Base-by-base conservation (phyloP, 2,113 vertebrate species). In the Psammodynastes pulverulentus region DNA sequence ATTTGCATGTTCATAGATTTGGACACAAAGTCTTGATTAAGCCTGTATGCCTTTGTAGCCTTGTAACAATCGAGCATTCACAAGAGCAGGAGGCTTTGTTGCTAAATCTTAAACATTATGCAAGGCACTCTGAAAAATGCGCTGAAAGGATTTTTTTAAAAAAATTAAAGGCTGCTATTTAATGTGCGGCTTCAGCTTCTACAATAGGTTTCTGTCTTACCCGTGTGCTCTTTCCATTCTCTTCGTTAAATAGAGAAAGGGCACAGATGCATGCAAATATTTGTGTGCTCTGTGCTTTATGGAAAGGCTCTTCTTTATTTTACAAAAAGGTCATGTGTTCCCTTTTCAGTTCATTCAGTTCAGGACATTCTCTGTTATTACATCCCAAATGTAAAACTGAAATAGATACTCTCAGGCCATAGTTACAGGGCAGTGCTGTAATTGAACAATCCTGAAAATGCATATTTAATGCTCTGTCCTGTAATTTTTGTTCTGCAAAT, bases 251-350 rank as follows among this genome's bases (percentile, higher is more conserved):
- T 1, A 53, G 58, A 43, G 86, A 21, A 0, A 1, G 94, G 88
- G 88, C 58, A 26, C 51, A 84, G 39, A 90, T 7, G 45, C 89
- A 5, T 92, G 89, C 95, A 62, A 89, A 39, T 46, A 0, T 72
- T 67, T 2, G 89, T 58, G 91, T 0, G 0, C 12, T 90, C 15
- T 34, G 45, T 87, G 88, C 52, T 93, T 34, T 88, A 52, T 43
- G 12, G 93, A 34, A 72, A 94, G 43, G 92, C 90, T 87, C 92
- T 92, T 43, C 86, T 94, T 56, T 19, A 46, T 88, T 23, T 10
- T n/a, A 51, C 94, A 54, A 92, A 89, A 84, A 95, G 93, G 92
- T 67, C 93, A 3, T 49, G 21, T 86, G 54, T 93, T 91, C 26
- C 0, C 21, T 87, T 7, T 87, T 89, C 1, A 0, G 6, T 58